A percentile compares a stretch with the other conserved stretches of the same genome.
phyloP scores from a whole-genome alignment of 2,113 vertebrate genomes.

The Pituophis catenifer region DNA sequence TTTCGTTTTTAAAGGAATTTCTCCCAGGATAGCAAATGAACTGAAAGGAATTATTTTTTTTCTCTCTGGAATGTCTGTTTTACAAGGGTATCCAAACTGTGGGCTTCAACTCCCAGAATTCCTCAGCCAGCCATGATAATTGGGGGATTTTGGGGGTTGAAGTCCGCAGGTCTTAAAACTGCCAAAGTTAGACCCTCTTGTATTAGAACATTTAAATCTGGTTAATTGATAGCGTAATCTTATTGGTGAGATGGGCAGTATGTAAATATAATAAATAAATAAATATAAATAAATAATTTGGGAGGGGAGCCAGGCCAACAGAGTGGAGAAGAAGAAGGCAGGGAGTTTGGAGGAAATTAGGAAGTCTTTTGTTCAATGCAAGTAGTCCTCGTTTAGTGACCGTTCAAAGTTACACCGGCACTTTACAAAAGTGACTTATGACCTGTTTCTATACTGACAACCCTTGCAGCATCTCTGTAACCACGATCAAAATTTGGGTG shows the following conservation, averaged over 20 bases:
- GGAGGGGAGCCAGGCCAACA: neutral
- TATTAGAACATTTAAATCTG: neutral
- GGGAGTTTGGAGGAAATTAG: neutral
- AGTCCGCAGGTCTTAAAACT: neutral
- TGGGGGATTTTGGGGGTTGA: neutral
- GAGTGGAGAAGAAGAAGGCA: neutral
- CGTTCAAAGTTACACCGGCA: neutral
- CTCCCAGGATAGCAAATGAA: neutral
- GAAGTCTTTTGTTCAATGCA: neutral
- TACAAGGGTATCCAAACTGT: neutral
- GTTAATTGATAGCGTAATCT: neutral
- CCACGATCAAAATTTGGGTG: too few relatives aligned
- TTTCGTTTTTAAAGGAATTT: neutral
- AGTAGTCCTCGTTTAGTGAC: neutral
- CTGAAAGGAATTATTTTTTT: neutral
- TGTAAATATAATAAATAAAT: neutral
- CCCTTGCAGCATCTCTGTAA: neutral
- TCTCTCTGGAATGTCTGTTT: neutral
- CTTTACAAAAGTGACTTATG: neutral
- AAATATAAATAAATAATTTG: neutral
- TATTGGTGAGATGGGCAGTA: neutral
- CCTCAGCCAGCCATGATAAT: neutral
- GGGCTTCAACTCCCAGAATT: neutral
- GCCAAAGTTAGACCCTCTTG: neutral
- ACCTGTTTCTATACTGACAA: neutral